Evolutionary conservation across 1,140 invertebrate genomes (phyloP), one percentile per base, ranked within the genome.

Genomic region (Theocolax elegans): DNA sequence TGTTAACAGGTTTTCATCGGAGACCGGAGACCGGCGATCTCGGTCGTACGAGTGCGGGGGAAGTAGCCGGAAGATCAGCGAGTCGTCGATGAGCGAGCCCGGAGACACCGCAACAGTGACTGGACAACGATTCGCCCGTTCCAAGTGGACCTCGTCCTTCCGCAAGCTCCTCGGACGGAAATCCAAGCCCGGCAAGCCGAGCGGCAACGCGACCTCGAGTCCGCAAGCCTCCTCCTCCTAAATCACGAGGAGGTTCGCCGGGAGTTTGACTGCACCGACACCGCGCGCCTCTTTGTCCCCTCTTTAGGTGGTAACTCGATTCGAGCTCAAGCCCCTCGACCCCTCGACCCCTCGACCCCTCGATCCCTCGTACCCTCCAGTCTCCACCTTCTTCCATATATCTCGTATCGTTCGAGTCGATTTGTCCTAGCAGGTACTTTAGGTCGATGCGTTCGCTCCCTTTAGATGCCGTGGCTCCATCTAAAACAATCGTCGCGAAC

Each of bases 101-200:
- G 78, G 81, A 40, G 77, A 77, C 19, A 71, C 72, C 46, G 38
- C 67, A 1, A 67, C 63, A 49, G 62, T 54, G 38, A 35, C 46
- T 6, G 31, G 31, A 6, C 58, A 76, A 51, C 60, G 71, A 17
- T 79, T 86, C 38, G 81, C 71, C 17, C 82, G 87, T 1, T 85
- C 87, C 9, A 82, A 79, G 66, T 89, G 88, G 88, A 88, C 87
- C 2, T 85, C 87, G 0, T 89, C 88, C 0, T 88, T 89, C 67
- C 81, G 88, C 4, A 87, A 85, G 71, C 77, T 89, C 2, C 85
- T 89, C 4, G 83, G 84, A 25, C 82, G 86, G 13, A 87, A 86
- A 38, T 85, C 85, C 27, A 86, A 83, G 65, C n/a, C n/a, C n/a
- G 72, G 67, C 42, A 83, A 80, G 69, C n/a, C 35, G 9, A 38